Percentiles rank a stretch among this genome's conserved stretches.
These are phyloP conservation scores for Brachypalpus laphriformis DNA, from an alignment of 2,888 invertebrate genomes.

Conservation along the genomic window DNA sequence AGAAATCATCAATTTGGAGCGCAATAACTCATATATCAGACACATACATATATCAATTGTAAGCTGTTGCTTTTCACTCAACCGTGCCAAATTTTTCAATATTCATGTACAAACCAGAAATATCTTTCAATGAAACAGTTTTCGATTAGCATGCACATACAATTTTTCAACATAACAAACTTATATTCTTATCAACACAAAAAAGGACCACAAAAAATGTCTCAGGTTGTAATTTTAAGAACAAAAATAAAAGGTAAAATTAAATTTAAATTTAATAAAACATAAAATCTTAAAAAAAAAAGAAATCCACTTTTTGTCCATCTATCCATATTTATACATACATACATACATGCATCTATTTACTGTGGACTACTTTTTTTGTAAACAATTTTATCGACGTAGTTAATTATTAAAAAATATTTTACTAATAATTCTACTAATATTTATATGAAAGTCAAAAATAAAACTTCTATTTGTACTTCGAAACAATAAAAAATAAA, in stretches of 20 bases:
- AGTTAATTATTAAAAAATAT: slow-evolving; percentile 66
- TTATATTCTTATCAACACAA: slow-evolving; percentile 50
- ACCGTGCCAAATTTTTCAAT: slow-evolving; percentile 49
- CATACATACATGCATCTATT: slow-evolving; percentile 60
- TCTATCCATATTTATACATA: slow-evolving; percentile 62
- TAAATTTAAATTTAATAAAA: slow-evolving; percentile 39
- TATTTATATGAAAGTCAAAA: slow-evolving; percentile 52
- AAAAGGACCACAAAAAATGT: slow-evolving; percentile 67
- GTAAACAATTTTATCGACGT: slow-evolving; percentile 62
- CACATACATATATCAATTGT: background rate
- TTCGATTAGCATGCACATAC: slow-evolving; percentile 34
- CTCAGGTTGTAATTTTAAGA: slow-evolving; percentile 73
- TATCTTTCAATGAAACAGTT: slow-evolving; percentile 46
- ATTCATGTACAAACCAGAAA: slow-evolving; percentile 19
- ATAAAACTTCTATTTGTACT: slow-evolving; percentile 66
- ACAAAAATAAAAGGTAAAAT: slow-evolving; percentile 62
- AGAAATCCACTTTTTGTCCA: slow-evolving; percentile 62
- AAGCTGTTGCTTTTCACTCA: slow-evolving; percentile 35
- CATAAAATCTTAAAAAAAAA: slow-evolving; percentile 37
- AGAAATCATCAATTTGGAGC: slow-evolving; percentile 43
- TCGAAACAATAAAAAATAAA: slow-evolving; percentile 60
- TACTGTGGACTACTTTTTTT: slow-evolving; percentile 69
- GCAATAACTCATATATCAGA: slow-evolving; percentile 35
- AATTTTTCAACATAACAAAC: slow-evolving; percentile 29
- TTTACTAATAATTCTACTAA: slow-evolving; percentile 61